phyloP scores from a whole-genome alignment of 1,140 invertebrate species.

The Ptiloglossa arizonensis region DNA sequence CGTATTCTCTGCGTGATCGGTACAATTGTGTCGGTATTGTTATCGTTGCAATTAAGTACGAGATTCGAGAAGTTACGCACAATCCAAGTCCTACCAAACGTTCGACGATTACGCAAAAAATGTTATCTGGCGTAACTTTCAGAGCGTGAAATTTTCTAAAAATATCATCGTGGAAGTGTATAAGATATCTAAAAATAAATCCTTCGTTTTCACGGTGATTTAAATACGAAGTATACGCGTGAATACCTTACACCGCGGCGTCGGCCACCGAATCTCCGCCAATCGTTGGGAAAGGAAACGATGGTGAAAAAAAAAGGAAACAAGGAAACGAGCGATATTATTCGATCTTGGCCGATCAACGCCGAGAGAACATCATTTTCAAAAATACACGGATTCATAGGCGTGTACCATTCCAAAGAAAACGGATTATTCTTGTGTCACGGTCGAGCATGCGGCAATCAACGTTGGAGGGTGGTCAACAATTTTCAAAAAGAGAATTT shows the following conservation, averaged over 20 bases:
- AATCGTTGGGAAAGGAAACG: neutral
- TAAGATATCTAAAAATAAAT: constrained; percentile 18
- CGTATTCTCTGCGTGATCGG: too few relatives aligned
- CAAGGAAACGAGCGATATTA: neutral
- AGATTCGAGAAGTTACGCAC: neutral
- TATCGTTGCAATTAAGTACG: neutral
- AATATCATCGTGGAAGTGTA: neutral
- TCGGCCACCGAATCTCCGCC: too few relatives aligned
- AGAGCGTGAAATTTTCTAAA: constrained; percentile 27
- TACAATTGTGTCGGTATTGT: neutral
- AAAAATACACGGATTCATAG: too few relatives aligned
- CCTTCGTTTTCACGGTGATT: constrained; percentile 13
- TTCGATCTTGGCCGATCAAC: neutral
- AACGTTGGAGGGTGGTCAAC: constrained; percentile 12
- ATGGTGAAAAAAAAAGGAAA: neutral
- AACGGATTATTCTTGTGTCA: neutral
- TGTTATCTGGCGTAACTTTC: neutral
- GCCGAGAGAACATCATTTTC: neutral
- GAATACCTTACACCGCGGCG: too few relatives aligned
- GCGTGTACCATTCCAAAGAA: neutral
- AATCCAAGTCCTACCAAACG: neutral
- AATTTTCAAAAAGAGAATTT: constrained; percentile 40
- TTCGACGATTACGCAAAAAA: neutral
- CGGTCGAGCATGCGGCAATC: neutral
- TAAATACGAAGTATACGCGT: neutral